Conservation (phyloP, 2,797 vertebrate species). For the Lophius americanus region DNA sequence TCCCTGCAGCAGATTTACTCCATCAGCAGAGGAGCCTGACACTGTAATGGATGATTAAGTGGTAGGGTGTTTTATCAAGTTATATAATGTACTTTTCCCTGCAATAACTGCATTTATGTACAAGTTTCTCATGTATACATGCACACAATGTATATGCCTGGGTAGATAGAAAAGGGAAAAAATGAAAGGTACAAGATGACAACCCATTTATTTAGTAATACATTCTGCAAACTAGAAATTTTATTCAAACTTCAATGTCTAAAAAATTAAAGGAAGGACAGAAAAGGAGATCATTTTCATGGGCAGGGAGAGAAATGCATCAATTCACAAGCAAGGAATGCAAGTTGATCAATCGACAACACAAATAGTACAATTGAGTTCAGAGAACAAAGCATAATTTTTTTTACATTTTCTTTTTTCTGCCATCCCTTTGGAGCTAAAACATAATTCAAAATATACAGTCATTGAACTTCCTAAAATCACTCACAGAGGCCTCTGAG, state of each 20-base stretch:
- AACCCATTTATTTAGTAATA: constrained; percentile 94
- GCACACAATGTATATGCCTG: not conserved
- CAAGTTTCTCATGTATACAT: constrained; percentile 1
- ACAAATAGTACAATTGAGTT: constrained; percentile 87
- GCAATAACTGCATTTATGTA: constrained; percentile 5
- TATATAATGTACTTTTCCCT: constrained; percentile 11
- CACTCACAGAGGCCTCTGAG: constrained; percentile 88
- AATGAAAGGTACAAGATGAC: constrained; percentile 83
- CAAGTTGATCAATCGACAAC: constrained; percentile 87
- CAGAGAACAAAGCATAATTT: constrained; percentile 84
- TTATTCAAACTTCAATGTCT: constrained; percentile 83
- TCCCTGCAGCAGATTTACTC: not conserved
- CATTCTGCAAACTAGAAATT: constrained; percentile 89
- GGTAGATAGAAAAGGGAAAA: constrained; percentile 65
- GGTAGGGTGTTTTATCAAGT: not conserved
- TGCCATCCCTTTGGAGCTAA: constrained; percentile 86
- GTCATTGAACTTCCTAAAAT: constrained; percentile 88
- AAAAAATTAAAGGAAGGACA: constrained; percentile 77
- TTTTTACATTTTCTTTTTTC: constrained; percentile 72
- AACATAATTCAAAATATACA: constrained; percentile 94
- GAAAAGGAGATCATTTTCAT: constrained; percentile 60
- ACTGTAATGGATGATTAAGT: constrained; percentile 3
- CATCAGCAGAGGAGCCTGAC: not conserved
- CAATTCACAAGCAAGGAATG: constrained; percentile 86
- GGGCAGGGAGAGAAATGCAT: constrained; percentile 75